phyloP scores from a whole-genome alignment of 2,888 invertebrate genomes.

The Pseudoips prasinana region DNA sequence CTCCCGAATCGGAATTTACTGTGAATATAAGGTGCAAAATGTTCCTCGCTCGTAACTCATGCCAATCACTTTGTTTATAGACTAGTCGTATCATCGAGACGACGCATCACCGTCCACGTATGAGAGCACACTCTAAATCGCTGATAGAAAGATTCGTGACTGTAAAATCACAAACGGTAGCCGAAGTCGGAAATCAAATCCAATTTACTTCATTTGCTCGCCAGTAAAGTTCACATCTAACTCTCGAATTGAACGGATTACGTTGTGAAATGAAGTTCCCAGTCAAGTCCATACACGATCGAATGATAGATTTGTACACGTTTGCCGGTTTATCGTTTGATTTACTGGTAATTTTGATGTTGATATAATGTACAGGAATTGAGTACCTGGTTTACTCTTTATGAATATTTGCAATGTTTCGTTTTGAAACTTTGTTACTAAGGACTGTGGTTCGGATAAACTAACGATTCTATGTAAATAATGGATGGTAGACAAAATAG shows the following conservation, averaged over 20 bases:
- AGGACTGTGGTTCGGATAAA: no score
- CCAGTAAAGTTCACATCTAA: slow-evolving; percentile 71
- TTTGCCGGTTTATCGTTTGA: slow-evolving; percentile 37
- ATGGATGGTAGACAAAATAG: no score
- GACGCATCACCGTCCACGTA: slow-evolving; percentile 17
- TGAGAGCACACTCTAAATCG: slow-evolving; percentile 37
- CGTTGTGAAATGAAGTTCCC: slow-evolving; percentile 57
- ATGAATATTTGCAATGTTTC: slow-evolving; percentile 2
- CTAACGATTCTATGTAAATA: no score
- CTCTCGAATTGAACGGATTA: slow-evolving; percentile 72
- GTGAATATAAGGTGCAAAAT: no score
- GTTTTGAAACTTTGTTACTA: no score
- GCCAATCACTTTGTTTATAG: no score
- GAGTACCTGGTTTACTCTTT: slow-evolving; percentile 23
- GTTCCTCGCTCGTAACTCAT: no score
- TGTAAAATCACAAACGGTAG: slow-evolving; percentile 63
- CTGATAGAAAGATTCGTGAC: slow-evolving; percentile 66
- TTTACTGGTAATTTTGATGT: slow-evolving; percentile 33
- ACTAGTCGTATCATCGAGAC: slow-evolving; percentile 13
- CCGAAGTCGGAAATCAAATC: slow-evolving; percentile 72
- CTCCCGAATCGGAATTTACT: no score
- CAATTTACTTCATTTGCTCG: slow-evolving; percentile 77
- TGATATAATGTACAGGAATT: slow-evolving; percentile 22
- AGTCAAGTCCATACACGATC: slow-evolving; percentile 31
- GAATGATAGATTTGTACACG: slow-evolving; percentile 39